Conservation (phyloP, 1,140 invertebrate species). For the Drosophila nikananu region DNA sequence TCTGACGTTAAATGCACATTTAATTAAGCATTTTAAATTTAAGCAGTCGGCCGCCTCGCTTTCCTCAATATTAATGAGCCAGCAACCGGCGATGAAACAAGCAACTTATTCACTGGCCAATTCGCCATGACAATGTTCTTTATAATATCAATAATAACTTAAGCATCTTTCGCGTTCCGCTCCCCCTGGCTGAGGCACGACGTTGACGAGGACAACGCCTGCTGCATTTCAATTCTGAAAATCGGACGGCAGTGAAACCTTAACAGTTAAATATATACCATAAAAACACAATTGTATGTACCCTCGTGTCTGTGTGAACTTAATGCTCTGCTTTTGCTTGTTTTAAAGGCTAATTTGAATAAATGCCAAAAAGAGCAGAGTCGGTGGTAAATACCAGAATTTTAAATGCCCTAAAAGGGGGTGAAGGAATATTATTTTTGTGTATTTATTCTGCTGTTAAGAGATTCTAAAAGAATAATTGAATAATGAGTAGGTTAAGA, state of each 20-base stretch:
- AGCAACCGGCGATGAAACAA: slow-evolving; percentile 23
- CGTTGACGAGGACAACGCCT: slow-evolving; percentile 17
- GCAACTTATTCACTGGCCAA: slow-evolving; percentile 43
- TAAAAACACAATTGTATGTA: slow-evolving; percentile 38
- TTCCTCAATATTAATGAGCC: slow-evolving; percentile 18
- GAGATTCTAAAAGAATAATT: neutral
- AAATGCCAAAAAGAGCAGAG: slow-evolving; percentile 37
- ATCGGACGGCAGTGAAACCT: slow-evolving; percentile 45
- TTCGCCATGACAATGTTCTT: slow-evolving; percentile 36
- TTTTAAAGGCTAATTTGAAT: slow-evolving; percentile 63
- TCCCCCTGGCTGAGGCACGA: slow-evolving; percentile 24
- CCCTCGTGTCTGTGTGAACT: slow-evolving; percentile 16
- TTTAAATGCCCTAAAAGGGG: slow-evolving; percentile 10
- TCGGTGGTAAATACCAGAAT: neutral
- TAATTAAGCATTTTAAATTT: slow-evolving; percentile 51
- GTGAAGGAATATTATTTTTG: neutral
- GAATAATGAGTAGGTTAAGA: neutral
- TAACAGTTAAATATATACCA: slow-evolving; percentile 55
- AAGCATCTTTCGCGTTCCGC: slow-evolving; percentile 50
- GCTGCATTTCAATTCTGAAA: slow-evolving; percentile 62
- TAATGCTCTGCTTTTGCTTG: slow-evolving; percentile 61
- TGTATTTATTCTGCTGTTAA: neutral
- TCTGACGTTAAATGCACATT: slow-evolving; percentile 42
- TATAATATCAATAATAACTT: slow-evolving; percentile 73
- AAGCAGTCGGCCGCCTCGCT: slow-evolving; percentile 22